Base-by-base conservation (phyloP, 2,888 invertebrate species). In the Perizoma affinitatum region DNA sequence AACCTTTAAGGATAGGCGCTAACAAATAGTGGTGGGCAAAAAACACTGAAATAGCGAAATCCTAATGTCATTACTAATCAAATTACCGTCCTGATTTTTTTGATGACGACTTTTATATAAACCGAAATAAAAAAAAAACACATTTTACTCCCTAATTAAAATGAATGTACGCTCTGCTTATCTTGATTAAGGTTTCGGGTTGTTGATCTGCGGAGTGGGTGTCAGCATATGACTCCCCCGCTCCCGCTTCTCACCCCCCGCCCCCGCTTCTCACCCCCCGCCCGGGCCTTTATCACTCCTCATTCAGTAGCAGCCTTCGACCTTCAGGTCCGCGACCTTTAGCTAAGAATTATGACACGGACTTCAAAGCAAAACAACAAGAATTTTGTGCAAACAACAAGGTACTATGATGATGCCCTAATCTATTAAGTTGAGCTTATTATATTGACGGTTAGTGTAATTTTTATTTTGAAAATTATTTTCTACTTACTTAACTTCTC, bases 161-260 rank as follows among this genome's bases (percentile, higher is more conserved):
- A 80, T 76, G 58, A 76, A 70, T 78, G 79, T 74, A 72, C 80
- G 75, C 73, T 78, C 76, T 73, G 80, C 79, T 85, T 83, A 86
- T 88, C 87, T 86, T 85, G 83, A 87, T 87, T 83, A 86, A 82
- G 81, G 75, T 83, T 86, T 86, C 75, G 81, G 86, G 87, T 88
- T 88, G 89, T 88, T 88, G 89, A 84, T 88, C 89, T 82, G 80
- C 71, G 75, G 77, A 82, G 83, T 77, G 77, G 82, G 80, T 74
- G 78, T 74, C 70, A 76, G 75, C 68, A 67, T 67, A 57, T 62
- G 54, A 53, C 58, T 56, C 65, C 71, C 69, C 72, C 67, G 71
- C 70, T 59, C 63, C 59, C 61, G 58, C 61, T 58, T 56, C 36
- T 64, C 47, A 56, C 60, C 76, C 76, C 77, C 74, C 38, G 38